Base-by-base conservation (phyloP, 2,113 vertebrate species). In the Leptocoma aspasia region DNA sequence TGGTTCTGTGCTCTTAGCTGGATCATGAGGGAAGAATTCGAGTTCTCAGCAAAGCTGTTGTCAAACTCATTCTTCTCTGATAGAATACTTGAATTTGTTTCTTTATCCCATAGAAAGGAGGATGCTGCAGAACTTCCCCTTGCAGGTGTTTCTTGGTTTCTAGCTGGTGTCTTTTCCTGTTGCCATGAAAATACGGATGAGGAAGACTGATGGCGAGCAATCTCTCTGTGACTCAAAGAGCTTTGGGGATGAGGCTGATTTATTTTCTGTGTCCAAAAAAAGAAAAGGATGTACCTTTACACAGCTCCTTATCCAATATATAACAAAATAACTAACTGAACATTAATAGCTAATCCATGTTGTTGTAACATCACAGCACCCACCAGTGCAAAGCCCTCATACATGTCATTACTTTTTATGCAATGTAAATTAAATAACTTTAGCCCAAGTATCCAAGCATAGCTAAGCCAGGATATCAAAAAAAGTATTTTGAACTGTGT, bases 171-270 rank as follows among this genome's bases (percentile, higher is more conserved):
- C 65, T 98, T 97, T 56, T 99, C 98, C 88, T 98, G 98, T 90
- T 99, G 99, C 99, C 99, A 99, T 21, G 98, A 98, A 95, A 99
- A 99, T 79, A 99, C 98, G 3, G 98, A 99, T 3, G 99, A 99
- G 13, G 98, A 99, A 53, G 98, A 83, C 89, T 99, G 98, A 76
- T 98, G 98, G 8, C 98, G 97, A 44, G 99, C 98, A 45, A 99
- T 99, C 88, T 99, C 99, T 31, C 98, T 99, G 94, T 98, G 98
- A 87, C 94, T 98, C 95, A 97, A 95, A 44, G 98, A 95, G 60
- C 81, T 94, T 64, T 92, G 97, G 75, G 92, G 79, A 59, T 76
- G 42, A 44, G 97, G 95, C 78, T 98, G 98, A 97, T 96, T 99
- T 37, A 96, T 77, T 96, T 97, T 96, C 98, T 99, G 89, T 31